These are phyloP conservation scores for Euplagia quadripunctaria DNA, from an alignment of 2,888 invertebrate species.

Conservation along the genomic window DNA sequence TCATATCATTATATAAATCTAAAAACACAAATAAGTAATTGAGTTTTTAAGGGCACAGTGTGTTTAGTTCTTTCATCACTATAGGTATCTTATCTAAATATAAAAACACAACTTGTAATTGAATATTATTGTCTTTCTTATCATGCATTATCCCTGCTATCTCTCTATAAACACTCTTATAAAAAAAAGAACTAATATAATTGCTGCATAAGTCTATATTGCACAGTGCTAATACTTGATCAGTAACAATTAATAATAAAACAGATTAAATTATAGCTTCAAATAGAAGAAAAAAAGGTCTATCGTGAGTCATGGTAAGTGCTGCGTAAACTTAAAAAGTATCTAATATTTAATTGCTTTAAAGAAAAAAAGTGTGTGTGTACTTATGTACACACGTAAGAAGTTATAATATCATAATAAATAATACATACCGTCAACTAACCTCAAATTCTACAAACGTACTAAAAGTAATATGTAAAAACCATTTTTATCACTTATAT, in stretches of 20 bases:
- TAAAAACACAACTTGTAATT: conserved; percentile 6
- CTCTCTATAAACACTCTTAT: not conserved
- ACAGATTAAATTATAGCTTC: not conserved
- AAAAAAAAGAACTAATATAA: not conserved
- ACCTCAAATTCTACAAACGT: too few species aligned
- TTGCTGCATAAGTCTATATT: not conserved
- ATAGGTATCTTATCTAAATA: not conserved
- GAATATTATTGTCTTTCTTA: not conserved
- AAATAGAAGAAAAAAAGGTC: not conserved
- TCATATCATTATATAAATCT: not conserved
- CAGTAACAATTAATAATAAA: not conserved
- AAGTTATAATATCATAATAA: too few species aligned
- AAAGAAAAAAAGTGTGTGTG: too few species aligned
- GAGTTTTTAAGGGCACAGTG: not conserved
- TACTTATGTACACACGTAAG: too few species aligned
- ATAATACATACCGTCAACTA: too few species aligned
- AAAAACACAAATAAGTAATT: not conserved
- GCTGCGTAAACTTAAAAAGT: not conserved
- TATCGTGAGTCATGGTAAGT: not conserved
- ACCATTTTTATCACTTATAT: too few species aligned
- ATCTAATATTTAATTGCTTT: too few species aligned
- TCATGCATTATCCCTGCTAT: not conserved
- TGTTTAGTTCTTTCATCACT: not conserved
- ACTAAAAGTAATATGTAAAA: too few species aligned
- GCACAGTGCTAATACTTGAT: not conserved